Evolutionary conservation across 2,888 invertebrate species (phyloP).

Genomic region (Eremobia ochroleuca): DNA sequence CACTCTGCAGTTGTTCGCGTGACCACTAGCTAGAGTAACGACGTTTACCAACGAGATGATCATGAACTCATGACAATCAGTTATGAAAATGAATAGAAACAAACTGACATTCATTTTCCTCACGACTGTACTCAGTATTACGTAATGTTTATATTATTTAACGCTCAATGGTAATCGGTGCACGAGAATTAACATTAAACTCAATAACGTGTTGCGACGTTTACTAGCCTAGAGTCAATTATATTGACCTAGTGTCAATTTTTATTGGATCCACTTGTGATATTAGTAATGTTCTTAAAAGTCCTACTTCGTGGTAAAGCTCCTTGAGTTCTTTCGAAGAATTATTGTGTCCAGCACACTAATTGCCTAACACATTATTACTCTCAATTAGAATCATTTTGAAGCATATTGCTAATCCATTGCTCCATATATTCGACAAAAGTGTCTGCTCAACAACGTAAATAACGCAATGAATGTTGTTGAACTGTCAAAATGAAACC

Average conservation of each 20-base stretch:
- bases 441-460: too few relatives aligned
- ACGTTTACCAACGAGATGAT: not conserved
- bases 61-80: not conserved
- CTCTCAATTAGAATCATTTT: too few relatives aligned
- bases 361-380: too few relatives aligned
- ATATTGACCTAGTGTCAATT: slow-evolving; percentile 40
- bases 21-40: not conserved
- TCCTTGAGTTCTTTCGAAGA: not conserved
- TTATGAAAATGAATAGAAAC: not conserved
- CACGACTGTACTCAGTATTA: slow-evolving; percentile 19
- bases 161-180: slow-evolving; percentile 29
- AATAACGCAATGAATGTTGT: too few relatives aligned
- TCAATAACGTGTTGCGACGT: slow-evolving; percentile 34
- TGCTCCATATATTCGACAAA: too few relatives aligned
- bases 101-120: slow-evolving; percentile 10
- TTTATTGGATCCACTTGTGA: slow-evolving; percentile 32
- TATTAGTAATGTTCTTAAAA: slow-evolving; percentile 10
- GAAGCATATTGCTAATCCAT: too few relatives aligned
- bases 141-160: slow-evolving; percentile 42
- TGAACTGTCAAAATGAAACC: too few relatives aligned
- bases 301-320: not conserved
- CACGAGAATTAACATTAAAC: slow-evolving; percentile 31
- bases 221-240: slow-evolving; percentile 41
- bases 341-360: not conserved
- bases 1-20: too few relatives aligned